Conservation (phyloP, 2,797 vertebrate genomes). For the Molossus molossus region DNA sequence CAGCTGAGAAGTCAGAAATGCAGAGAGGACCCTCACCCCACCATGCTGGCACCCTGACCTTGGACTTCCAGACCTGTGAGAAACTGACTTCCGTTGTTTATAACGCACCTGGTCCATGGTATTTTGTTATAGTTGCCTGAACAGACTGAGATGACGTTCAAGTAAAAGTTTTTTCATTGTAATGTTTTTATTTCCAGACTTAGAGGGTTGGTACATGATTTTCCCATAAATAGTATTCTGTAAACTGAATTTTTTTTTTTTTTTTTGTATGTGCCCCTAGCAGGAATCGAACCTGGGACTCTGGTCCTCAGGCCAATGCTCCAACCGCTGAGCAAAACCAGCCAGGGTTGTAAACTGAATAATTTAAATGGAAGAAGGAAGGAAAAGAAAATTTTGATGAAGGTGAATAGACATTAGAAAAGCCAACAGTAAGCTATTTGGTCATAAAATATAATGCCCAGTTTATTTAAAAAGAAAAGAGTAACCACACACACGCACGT, state of each 20-base stretch:
- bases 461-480: not conserved
- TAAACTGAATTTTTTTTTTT: not conserved
- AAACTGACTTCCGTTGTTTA: not conserved
- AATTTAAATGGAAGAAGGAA: constrained; percentile 18
- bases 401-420: not conserved
- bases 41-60: not conserved
- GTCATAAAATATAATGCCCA: not conserved
- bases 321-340: no score
- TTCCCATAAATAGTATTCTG: not conserved
- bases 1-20: not conserved
- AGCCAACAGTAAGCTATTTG: not conserved
- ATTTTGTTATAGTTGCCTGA: not conserved
- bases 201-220: not conserved
- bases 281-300: no score
- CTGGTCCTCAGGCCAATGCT: no score
- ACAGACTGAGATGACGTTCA: not conserved
- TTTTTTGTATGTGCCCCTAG: no score
- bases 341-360: not conserved
- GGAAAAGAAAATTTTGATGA: not conserved
- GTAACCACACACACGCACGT: not conserved
- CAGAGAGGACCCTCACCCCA: not conserved
- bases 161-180: not conserved
- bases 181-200: not conserved
- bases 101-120: not conserved
- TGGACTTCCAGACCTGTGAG: not conserved